These are phyloP conservation scores for Tolmerus cingulatus DNA, from an alignment of 2,888 invertebrate species.

Conservation along the genomic window DNA sequence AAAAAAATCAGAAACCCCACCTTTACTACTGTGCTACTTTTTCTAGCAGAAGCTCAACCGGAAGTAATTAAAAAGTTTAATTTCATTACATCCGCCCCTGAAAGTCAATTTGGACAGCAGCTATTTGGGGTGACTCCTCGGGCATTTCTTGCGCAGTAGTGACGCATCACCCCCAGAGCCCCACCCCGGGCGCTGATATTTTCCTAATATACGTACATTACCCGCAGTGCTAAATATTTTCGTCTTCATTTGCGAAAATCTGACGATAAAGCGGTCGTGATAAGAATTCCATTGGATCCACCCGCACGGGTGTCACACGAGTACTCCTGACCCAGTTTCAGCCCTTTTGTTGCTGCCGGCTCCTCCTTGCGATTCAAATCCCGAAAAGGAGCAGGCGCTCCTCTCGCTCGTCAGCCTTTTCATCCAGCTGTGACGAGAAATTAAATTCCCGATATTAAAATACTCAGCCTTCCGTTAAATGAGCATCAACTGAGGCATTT, in stretches of 20 bases:
- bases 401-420: background rate
- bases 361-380: background rate
- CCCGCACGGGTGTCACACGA: background rate
- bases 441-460: constrained; percentile 31
- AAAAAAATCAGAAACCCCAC: no score
- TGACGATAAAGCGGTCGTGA: background rate
- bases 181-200: background rate
- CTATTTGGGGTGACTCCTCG: background rate
- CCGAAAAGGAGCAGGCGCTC: background rate
- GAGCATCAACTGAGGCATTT: constrained; percentile 31
- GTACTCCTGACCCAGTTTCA: background rate
- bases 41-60: background rate
- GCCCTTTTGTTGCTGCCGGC: background rate
- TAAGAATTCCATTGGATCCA: background rate
- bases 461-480: constrained; percentile 38
- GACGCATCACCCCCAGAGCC: background rate
- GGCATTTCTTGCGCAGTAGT: background rate
- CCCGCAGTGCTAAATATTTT: background rate
- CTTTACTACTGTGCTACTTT: background rate
- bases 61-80: background rate
- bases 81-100: background rate
- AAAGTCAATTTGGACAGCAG: background rate
- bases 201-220: background rate
- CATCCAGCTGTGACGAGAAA: constrained; percentile 17
- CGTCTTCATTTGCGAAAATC: background rate